Percentiles rank a stretch among this genome's conserved stretches.
Conservation (phyloP, 2,888 invertebrate genomes). For the Lithophane leautieri region DNA sequence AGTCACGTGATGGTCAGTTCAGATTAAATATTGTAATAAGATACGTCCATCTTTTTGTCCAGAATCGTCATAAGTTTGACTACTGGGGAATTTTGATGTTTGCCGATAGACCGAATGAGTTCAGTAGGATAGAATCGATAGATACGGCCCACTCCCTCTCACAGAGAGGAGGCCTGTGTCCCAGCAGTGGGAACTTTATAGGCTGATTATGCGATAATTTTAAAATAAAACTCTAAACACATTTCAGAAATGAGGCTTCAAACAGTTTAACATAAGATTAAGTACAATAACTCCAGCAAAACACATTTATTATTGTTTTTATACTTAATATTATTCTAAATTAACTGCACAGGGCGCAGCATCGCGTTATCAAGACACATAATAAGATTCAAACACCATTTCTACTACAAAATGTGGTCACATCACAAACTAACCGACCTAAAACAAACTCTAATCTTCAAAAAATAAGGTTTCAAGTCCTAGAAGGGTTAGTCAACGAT, state of each 20-base stretch:
- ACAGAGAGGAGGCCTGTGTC: too few species aligned
- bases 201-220: too few species aligned
- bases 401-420: slow-evolving; percentile 40
- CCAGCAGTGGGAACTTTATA: too few species aligned
- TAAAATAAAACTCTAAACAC: neutral
- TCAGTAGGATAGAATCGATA: too few species aligned
- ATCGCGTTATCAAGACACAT: slow-evolving; percentile 35
- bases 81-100: slow-evolving; percentile 30
- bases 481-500: neutral
- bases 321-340: slow-evolving; percentile 44
- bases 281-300: slow-evolving; percentile 28
- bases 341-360: slow-evolving; percentile 26
- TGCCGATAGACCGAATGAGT: neutral
- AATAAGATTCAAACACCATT: slow-evolving; percentile 49
- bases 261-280: slow-evolving; percentile 5
- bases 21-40: slow-evolving; percentile 61
- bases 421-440: neutral
- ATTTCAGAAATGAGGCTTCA: slow-evolving; percentile 9
- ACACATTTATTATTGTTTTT: slow-evolving; percentile 43
- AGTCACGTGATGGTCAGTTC: slow-evolving; percentile 62
- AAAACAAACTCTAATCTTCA: neutral
- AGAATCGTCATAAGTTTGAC: slow-evolving; percentile 34
- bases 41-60: slow-evolving; percentile 45
- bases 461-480: slow-evolving; percentile 18
- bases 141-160: too few species aligned